Conservation (phyloP, 2,888 invertebrate species). For the Tetranychus piercei region DNA sequence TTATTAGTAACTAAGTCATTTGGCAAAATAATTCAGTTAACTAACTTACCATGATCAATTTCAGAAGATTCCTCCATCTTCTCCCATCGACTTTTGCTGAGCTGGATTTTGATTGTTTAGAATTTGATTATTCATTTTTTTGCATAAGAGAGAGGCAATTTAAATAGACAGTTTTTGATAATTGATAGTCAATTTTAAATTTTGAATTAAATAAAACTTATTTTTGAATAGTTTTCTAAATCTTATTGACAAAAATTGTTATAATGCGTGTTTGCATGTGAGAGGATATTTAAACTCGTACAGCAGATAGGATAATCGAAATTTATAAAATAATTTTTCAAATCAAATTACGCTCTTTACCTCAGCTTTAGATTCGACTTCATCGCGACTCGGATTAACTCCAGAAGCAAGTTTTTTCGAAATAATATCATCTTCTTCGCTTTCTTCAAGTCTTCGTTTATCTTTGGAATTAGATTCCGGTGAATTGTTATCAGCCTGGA, state of each 20-base stretch:
- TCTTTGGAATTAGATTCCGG: conserved; percentile 31
- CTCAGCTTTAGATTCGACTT: neutral
- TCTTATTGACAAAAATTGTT: no score
- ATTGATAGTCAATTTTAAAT: no score
- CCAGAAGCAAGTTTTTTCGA: conserved; percentile 28
- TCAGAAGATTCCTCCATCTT: conserved; percentile 62
- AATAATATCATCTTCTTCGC: conserved; percentile 24
- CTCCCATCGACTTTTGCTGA: conserved; percentile 56
- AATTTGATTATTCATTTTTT: neutral
- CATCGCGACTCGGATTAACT: neutral
- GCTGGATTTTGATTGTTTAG: neutral
- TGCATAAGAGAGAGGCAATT: neutral
- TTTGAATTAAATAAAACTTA: no score
- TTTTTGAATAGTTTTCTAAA: no score
- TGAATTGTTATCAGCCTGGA: conserved; percentile 11
- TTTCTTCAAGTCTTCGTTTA: conserved; percentile 27
- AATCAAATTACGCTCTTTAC: neutral
- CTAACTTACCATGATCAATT: conserved; percentile 59
- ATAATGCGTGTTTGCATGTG: no score
- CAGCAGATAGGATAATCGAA: no score
- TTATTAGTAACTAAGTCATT: neutral
- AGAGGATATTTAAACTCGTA: no score
- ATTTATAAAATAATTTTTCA: no score
- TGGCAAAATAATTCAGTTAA: neutral
- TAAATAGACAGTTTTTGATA: neutral